Conservation (phyloP, 2,113 vertebrate genomes). For the Ictalurus punctatus region DNA sequence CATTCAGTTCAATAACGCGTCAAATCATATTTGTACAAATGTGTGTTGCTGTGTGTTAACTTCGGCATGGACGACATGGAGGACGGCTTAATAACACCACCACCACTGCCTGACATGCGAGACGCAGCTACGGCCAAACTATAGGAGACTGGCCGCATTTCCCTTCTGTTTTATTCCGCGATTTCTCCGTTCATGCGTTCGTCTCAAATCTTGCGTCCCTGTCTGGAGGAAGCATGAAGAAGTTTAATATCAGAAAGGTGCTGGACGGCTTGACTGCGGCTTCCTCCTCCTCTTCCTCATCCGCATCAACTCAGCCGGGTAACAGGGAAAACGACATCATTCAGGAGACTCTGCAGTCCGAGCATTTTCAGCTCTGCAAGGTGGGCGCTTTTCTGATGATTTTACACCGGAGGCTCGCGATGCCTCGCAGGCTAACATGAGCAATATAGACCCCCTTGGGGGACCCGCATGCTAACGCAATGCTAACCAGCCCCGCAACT, state of each 20-base stretch:
- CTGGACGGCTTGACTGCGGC: constrained; percentile 92
- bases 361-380: constrained; percentile 98
- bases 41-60: constrained; percentile 38
- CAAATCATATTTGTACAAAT: constrained; percentile 24
- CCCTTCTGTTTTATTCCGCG: constrained; percentile 55
- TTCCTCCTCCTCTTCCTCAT: constrained; percentile 78
- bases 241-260: constrained; percentile 99
- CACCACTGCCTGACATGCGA: constrained; percentile 68
- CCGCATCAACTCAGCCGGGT: constrained; percentile 71
- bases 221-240: constrained; percentile 81
- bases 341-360: constrained; percentile 92
- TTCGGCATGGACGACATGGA: constrained; percentile 46
- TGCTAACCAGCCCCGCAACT: constrained; percentile 11
- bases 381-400: constrained; percentile 65
- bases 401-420: background rate
- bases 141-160: constrained; percentile 63
- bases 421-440: background rate
- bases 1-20: constrained; percentile 31
- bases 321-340: constrained; percentile 82
- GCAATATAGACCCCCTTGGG: background rate
- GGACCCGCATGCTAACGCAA: constrained; percentile 33
- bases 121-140: constrained; percentile 58
- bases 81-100: constrained; percentile 61
- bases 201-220: constrained; percentile 18
- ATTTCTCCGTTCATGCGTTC: constrained; percentile 51